These are phyloP conservation scores for Tamandua tetradactyla DNA, from an alignment of 2,797 vertebrate species.

Conservation along the genomic window DNA sequence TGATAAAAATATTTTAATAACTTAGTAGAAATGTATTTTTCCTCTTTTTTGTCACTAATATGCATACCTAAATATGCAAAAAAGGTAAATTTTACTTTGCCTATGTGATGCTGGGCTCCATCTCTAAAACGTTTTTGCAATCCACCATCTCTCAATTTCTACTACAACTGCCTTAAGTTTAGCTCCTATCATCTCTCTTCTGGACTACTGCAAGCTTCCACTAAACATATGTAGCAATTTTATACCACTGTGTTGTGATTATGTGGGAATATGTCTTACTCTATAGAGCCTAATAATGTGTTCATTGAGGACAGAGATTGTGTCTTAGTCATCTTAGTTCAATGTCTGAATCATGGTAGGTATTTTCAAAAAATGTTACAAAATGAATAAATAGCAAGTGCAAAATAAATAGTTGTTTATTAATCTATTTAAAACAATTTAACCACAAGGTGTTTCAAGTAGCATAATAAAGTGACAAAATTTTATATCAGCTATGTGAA, in stretches of 20 bases:
- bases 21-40: neutral
- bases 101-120: neutral
- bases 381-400: neutral
- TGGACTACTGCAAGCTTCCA: neutral
- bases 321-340: slow-evolving; percentile 16
- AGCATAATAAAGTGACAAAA: neutral
- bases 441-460: neutral
- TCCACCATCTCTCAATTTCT: neutral
- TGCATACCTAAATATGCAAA: neutral
- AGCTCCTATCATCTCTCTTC: neutral
- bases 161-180: neutral
- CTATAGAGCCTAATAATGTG: neutral
- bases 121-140: slow-evolving; percentile 7
- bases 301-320: neutral
- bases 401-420: neutral
- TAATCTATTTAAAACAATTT: slow-evolving; percentile 29
- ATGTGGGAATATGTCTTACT: neutral
- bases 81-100: neutral
- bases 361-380: slow-evolving; percentile 11
- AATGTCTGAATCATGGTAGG: neutral
- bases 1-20: neutral
- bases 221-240: neutral
- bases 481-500: neutral
- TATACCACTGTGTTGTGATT: neutral
- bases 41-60: neutral